Percentiles rank a stretch among this genome's conserved stretches.
Evolutionary conservation across 2,113 vertebrate species (phyloP).

Genomic region (Myodes glareolus): DNA sequence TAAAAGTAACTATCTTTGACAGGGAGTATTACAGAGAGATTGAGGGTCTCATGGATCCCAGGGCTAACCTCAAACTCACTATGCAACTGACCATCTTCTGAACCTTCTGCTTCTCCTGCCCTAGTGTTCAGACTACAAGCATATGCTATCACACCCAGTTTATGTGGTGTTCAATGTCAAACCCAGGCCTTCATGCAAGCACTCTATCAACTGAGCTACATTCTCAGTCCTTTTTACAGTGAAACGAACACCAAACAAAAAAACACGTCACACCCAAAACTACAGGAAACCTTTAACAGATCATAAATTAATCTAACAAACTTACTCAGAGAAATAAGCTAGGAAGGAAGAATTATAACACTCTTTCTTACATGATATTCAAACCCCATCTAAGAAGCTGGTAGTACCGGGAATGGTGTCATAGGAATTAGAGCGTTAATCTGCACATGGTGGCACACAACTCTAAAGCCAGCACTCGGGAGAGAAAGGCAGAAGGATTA

Average conservation of each 20-base stretch:
- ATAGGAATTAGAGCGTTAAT: not conserved
- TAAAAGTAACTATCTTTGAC: conserved; percentile 4
- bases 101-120: not conserved
- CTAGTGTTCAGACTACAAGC: not conserved
- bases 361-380: not conserved
- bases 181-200: not conserved
- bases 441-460: not conserved
- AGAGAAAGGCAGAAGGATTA: not conserved
- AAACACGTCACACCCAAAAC: not conserved
- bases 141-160: not conserved
- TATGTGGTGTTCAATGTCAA: not conserved
- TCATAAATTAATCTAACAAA: conserved; percentile 39
- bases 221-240: not conserved
- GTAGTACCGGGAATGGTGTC: not conserved
- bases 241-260: not conserved
- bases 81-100: not conserved
- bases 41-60: not conserved
- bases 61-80: not conserved
- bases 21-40: not conserved
- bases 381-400: conserved; percentile 43
- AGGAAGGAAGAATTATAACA: conserved; percentile 28
- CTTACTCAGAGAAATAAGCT: conserved; percentile 46
- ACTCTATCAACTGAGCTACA: not conserved
- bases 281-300: not conserved
- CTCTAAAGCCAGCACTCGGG: not conserved